These are phyloP conservation scores for Brachyhypopomus occidentalis DNA, from an alignment of 2,113 vertebrate species.

Conservation along the genomic window DNA sequence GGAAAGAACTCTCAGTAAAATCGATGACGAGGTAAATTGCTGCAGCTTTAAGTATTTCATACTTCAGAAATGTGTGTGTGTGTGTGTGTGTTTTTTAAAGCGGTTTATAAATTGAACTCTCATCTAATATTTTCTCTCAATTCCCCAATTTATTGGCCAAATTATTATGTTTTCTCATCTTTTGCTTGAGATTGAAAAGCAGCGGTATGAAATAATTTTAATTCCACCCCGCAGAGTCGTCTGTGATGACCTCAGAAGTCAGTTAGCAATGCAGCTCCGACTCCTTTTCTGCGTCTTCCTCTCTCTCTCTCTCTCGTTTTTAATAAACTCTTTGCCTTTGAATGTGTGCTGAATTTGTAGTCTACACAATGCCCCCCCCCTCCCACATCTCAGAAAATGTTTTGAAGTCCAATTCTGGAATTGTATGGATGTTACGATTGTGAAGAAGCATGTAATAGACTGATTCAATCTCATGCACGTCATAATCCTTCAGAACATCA, in stretches of 20 bases:
- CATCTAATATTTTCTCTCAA: slow-evolving; percentile 11
- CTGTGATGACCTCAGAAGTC: background rate
- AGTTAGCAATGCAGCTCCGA: background rate
- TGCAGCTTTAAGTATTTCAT: slow-evolving; percentile 33
- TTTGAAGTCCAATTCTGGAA: slow-evolving; percentile 35
- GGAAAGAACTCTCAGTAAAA: slow-evolving; percentile 24
- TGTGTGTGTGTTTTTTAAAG: background rate
- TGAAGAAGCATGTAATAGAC: slow-evolving; percentile 45
- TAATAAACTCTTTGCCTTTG: slow-evolving; percentile 16
- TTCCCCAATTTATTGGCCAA: background rate
- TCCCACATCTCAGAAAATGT: background rate
- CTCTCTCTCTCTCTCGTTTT: slow-evolving; percentile 11
- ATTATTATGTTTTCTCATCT: slow-evolving; percentile 6
- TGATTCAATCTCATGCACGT: slow-evolving; percentile 41
- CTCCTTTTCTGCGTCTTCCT: background rate
- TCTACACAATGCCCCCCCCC: background rate
- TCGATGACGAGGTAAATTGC: slow-evolving; percentile 40
- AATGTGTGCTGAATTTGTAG: background rate
- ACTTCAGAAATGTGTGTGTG: slow-evolving; percentile 12
- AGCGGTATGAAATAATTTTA: slow-evolving; percentile 34
- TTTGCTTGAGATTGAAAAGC: slow-evolving; percentile 7
- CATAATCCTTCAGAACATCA: slow-evolving; percentile 34
- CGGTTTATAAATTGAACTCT: background rate
- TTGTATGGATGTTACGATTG: slow-evolving; percentile 35
- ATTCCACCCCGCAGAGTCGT: background rate